Conservation (phyloP, 1,140 invertebrate species). For the Drosophila kurseongensis region DNA sequence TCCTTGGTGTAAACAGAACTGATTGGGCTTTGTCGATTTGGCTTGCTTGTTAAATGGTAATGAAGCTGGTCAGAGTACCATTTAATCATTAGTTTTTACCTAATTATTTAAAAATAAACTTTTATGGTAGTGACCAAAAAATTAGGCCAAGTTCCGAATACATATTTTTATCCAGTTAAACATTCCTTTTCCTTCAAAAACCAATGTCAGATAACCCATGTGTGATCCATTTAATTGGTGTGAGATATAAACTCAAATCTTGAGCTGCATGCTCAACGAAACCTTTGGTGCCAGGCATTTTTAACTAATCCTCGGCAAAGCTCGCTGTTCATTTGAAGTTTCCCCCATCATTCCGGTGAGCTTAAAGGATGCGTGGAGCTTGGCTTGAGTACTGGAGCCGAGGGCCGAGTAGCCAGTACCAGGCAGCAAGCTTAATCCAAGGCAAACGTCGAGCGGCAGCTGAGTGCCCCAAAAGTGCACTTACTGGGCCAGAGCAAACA, state of each 20-base stretch:
- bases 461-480: slow-evolving; percentile 79
- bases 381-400: slow-evolving; percentile 9
- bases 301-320: slow-evolving; percentile 15
- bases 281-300: slow-evolving; percentile 4
- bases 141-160: too few species aligned
- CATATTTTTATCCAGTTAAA: too few species aligned
- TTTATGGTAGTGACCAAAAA: neutral
- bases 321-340: slow-evolving; percentile 23
- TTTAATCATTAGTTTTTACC: neutral
- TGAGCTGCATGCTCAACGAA: slow-evolving; percentile 4
- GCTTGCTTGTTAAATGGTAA: neutral
- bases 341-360: slow-evolving; percentile 6
- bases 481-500: slow-evolving; percentile 67
- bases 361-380: slow-evolving; percentile 35
- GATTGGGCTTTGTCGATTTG: slow-evolving; percentile 6
- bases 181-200: neutral
- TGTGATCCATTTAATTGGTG: slow-evolving; percentile 9
- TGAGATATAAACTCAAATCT: neutral
- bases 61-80: neutral
- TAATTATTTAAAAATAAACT: neutral
- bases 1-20: slow-evolving; percentile 5
- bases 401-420: neutral
- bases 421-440: slow-evolving; percentile 37
- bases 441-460: slow-evolving; percentile 46
- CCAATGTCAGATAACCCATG: neutral